Percentiles rank a stretch among this genome's conserved stretches.
These are phyloP conservation scores for Machimus rusticus DNA, from an alignment of 2,888 invertebrate genomes.

Conservation along the genomic window DNA sequence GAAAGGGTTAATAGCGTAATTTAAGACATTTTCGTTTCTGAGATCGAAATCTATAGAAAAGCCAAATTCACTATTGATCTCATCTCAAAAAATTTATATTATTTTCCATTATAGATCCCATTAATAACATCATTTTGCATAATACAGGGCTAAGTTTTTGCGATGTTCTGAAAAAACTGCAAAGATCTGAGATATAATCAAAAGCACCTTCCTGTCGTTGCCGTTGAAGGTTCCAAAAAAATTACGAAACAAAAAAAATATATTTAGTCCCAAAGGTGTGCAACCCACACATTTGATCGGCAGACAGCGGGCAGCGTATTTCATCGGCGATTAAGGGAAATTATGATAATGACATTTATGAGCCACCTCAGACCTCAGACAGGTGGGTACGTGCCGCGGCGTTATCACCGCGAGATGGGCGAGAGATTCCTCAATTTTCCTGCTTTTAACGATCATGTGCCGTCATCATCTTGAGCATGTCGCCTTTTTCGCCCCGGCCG, in stretches of 20 bases:
- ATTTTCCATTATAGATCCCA: background rate
- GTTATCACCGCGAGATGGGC: conserved; percentile 20
- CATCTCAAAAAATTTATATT: too few relatives aligned
- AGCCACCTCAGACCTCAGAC: conserved; percentile 40
- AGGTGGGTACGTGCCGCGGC: conserved; percentile 37
- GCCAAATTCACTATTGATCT: too few relatives aligned
- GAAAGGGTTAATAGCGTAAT: too few relatives aligned
- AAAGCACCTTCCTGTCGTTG: background rate
- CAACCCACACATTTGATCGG: conserved; percentile 20
- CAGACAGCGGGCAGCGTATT: conserved; percentile 6
- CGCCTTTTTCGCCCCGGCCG: background rate
- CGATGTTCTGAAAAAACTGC: background rate
- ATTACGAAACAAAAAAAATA: background rate
- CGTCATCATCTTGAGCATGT: conserved; percentile 21
- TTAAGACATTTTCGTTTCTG: too few relatives aligned
- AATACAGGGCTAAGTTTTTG: background rate
- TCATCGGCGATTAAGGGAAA: conserved; percentile 46
- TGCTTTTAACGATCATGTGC: conserved; percentile 32
- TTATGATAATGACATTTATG: conserved; percentile 48
- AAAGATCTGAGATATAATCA: background rate
- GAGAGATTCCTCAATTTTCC: conserved; percentile 37
- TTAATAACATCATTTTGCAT: background rate
- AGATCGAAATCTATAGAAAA: too few relatives aligned
- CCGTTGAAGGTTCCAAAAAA: background rate
- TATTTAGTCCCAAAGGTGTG: background rate